Evolutionary conservation across 2,113 vertebrate species (phyloP).

Genomic region (Manacus vitellinus): DNA sequence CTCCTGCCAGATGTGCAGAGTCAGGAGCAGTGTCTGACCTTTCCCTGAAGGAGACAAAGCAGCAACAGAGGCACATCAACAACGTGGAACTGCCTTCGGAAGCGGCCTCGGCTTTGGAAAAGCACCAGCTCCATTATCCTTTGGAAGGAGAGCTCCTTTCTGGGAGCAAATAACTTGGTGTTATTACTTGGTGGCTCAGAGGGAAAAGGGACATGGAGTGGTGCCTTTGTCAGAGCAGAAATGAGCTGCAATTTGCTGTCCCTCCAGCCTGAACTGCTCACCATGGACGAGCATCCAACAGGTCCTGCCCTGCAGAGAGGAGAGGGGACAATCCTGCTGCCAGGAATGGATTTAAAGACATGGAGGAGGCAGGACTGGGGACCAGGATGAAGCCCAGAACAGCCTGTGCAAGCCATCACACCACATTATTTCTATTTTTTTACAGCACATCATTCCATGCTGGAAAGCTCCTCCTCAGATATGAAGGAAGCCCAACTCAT

Average conservation of each 20-base stretch:
- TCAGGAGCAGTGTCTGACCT: background rate
- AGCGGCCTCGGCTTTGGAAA: background rate
- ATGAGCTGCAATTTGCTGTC: background rate
- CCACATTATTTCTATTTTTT: too few relatives aligned
- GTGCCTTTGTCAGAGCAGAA: background rate
- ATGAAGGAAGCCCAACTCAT: background rate
- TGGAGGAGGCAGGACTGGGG: background rate
- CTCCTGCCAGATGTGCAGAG: slow-evolving; percentile 5
- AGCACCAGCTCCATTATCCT: slow-evolving; percentile 1
- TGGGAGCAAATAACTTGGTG: background rate
- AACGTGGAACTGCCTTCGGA: slow-evolving; percentile 3
- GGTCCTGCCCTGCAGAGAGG: background rate
- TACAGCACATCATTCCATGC: background rate
- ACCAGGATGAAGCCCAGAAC: background rate
- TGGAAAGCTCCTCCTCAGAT: rapidly evolving
- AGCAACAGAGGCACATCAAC: slow-evolving; percentile 19
- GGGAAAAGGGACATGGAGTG: background rate
- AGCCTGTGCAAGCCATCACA: rapidly evolving
- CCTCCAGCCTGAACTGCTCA: background rate
- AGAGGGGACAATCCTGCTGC: background rate
- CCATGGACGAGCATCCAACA: background rate
- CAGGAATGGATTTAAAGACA: rapidly evolving
- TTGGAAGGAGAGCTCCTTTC: background rate
- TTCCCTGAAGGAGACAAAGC: slow-evolving; percentile 33
- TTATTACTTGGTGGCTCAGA: background rate